Conservation (phyloP, 2,797 vertebrate species). For the Pseudopleuronectes americanus region DNA sequence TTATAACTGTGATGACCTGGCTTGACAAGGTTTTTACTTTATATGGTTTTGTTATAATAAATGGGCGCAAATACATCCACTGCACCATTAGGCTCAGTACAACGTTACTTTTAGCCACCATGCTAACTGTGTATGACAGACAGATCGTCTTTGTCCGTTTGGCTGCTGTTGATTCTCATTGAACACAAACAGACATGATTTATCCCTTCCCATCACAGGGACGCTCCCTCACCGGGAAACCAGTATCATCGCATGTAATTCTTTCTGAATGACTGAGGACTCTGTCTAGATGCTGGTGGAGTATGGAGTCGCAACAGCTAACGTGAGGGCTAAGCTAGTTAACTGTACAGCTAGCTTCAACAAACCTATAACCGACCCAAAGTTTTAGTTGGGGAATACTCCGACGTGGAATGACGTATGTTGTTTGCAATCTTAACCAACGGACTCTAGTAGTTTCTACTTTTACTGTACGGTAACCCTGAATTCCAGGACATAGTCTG, state of each 20-base stretch:
- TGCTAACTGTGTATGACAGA: neutral
- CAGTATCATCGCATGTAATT: neutral
- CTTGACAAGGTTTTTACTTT: too few species aligned
- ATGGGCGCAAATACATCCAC: too few species aligned
- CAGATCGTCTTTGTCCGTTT: neutral
- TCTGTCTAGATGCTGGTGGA: conserved; percentile 41
- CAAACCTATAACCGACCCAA: rapidly evolving
- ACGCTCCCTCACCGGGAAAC: neutral
- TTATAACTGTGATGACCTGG: too few species aligned
- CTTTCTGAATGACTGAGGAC: conserved; percentile 39
- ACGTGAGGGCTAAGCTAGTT: neutral
- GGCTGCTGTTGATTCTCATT: neutral
- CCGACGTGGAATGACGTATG: rapidly evolving
- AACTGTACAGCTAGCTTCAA: neutral
- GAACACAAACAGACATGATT: neutral
- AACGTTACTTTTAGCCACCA: neutral
- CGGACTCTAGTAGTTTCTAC: rapidly evolving
- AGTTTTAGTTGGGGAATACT: rapidly evolving
- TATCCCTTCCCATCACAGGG: rapidly evolving
- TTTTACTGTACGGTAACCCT: too few species aligned
- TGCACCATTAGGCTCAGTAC: neutral
- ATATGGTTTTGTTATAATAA: too few species aligned
- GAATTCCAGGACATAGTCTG: conserved; percentile 49
- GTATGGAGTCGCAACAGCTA: neutral
- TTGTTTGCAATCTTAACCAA: neutral